Percentiles rank a stretch among this genome's conserved stretches.
Conservation (phyloP, 53 echinoderm and acorn worm genomes). For the Mesocentrotus franciscanus region DNA sequence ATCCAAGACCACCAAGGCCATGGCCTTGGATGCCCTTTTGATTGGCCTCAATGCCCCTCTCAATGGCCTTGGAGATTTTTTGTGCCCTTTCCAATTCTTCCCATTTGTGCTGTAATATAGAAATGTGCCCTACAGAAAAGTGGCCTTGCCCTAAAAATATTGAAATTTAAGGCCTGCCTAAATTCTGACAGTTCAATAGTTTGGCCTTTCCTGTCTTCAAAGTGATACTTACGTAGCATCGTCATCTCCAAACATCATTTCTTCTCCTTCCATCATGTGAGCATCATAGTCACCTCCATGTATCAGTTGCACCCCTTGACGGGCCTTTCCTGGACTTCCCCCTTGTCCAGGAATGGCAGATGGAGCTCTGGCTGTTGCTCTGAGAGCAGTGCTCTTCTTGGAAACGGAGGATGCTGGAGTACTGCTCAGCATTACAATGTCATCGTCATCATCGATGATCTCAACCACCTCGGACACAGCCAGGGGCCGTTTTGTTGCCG, state of each 20-base stretch:
- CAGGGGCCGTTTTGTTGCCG: background rate
- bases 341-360: constrained; percentile 18
- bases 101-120: no score
- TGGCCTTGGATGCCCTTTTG: no score
- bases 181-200: background rate
- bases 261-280: constrained; percentile 47
- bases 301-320: constrained; percentile 5
- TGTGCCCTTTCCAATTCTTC: no score
- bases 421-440: constrained; percentile 47
- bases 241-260: constrained; percentile 49
- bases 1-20: no score
- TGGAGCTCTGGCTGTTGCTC: background rate
- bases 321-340: background rate
- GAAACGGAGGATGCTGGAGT: constrained; percentile 19
- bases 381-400: constrained; percentile 25
- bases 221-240: constrained; percentile 52
- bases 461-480: constrained; percentile 14
- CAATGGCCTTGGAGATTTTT: no score
- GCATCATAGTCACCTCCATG: constrained; percentile 46
- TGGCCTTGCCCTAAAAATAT: no score
- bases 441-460: constrained; percentile 51
- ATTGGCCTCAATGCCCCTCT: no score
- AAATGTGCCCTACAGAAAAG: no score
- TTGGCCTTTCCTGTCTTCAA: background rate
- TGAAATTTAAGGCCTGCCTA: no score